A percentile compares a stretch with the other conserved stretches of the same genome.
Evolutionary conservation across 2,797 vertebrate genomes (phyloP).

Genomic region (Limosa lapponica): DNA sequence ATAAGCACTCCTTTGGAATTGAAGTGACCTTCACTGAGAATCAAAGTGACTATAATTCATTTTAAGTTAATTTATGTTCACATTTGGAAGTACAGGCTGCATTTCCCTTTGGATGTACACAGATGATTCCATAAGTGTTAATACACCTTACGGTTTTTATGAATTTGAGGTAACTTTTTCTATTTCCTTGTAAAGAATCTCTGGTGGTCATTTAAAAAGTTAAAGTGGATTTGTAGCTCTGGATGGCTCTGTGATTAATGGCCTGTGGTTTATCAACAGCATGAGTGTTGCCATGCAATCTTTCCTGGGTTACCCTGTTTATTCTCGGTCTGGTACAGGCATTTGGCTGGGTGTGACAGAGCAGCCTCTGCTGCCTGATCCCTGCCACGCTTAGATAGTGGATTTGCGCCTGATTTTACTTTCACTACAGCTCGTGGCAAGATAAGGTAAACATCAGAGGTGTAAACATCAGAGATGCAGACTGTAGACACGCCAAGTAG

Average conservation of each 20-base stretch:
- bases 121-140: neutral
- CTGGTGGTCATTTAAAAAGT: neutral
- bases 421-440: neutral
- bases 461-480: neutral
- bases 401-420: neutral
- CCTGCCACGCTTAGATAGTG: neutral
- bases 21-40: conserved; percentile 34
- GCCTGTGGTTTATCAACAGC: neutral
- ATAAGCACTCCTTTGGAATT: conserved; percentile 48
- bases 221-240: neutral
- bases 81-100: neutral
- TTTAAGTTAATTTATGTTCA: conserved; percentile 7
- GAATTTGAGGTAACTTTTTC: neutral
- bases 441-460: neutral
- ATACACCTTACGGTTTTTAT: neutral
- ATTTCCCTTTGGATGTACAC: neutral
- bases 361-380: neutral
- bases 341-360: neutral
- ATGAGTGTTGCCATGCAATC: neutral
- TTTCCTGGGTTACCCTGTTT: neutral
- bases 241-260: neutral
- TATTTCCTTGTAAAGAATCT: neutral
- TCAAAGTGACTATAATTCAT: neutral
- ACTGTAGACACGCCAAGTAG: too few relatives aligned
- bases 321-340: neutral